Evolutionary conservation across 2,888 invertebrate species (phyloP).

Genomic region (Pachliopta kotzebuea): DNA sequence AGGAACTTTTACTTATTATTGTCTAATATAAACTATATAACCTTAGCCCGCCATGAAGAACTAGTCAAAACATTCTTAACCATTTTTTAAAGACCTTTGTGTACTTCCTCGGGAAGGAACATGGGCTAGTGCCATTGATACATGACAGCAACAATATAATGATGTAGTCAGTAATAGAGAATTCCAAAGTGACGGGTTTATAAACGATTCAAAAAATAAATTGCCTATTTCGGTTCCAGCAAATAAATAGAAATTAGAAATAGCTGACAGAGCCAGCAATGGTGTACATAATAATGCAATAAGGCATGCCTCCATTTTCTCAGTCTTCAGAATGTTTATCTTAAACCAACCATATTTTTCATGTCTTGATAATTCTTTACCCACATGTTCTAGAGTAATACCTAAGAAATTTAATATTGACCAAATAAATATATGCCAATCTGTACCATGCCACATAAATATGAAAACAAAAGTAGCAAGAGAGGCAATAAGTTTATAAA

Average conservation of each 20-base stretch:
- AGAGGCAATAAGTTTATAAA: constrained; percentile 85
- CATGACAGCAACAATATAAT: constrained; percentile 70
- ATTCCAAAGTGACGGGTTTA: constrained; percentile 55
- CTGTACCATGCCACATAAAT: constrained; percentile 94
- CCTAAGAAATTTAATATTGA: constrained; percentile 92
- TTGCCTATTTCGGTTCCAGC: constrained; percentile 87
- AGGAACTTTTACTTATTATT: constrained; percentile 26
- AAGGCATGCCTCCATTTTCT: constrained; percentile 80
- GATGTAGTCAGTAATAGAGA: constrained; percentile 51
- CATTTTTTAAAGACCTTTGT: not conserved
- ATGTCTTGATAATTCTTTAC: constrained; percentile 70
- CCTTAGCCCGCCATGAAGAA: constrained; percentile 18
- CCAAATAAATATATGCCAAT: constrained; percentile 90
- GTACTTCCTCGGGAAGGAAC: constrained; percentile 54
- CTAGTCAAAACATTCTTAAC: constrained; percentile 31
- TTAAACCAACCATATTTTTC: constrained; percentile 69
- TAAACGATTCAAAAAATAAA: constrained; percentile 83
- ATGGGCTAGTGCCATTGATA: constrained; percentile 66
- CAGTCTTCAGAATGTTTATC: constrained; percentile 54
- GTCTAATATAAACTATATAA: constrained; percentile 18
- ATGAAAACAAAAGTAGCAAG: constrained; percentile 90
- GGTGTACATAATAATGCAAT: constrained; percentile 86
- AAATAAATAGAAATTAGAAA: constrained; percentile 94
- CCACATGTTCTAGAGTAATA: constrained; percentile 85
- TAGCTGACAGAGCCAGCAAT: constrained; percentile 87